Evolutionary conservation across 1,140 invertebrate species (phyloP).

Genomic region (Apocrypta bakeri): DNA sequence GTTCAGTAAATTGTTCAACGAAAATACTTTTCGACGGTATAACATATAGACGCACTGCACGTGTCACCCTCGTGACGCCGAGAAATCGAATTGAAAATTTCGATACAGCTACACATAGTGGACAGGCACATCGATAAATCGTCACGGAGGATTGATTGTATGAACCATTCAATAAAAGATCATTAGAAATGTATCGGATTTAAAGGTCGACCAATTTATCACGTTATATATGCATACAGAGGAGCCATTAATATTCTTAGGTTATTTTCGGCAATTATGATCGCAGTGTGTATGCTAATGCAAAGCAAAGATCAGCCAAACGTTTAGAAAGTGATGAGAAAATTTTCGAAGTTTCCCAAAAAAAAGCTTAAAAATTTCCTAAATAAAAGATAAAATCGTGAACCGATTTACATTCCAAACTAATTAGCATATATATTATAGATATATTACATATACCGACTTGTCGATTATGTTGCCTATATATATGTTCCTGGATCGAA

Average conservation of each 20-base stretch:
- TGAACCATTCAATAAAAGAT: background rate
- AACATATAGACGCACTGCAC: too few relatives aligned
- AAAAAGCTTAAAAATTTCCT: background rate
- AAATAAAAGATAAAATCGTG: background rate
- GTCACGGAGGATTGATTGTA: too few relatives aligned
- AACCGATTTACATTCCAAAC: constrained; percentile 22
- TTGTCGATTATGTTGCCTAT: background rate
- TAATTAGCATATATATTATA: constrained; percentile 19
- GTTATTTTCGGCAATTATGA: background rate
- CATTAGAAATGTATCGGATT: background rate
- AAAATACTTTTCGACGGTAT: background rate
- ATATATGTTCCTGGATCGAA: too few relatives aligned
- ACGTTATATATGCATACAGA: background rate
- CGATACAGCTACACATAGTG: too few relatives aligned
- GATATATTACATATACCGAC: too few relatives aligned
- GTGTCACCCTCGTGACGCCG: too few relatives aligned
- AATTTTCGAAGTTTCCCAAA: background rate
- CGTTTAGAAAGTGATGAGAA: background rate
- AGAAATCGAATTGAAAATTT: too few relatives aligned
- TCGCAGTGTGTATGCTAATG: too few relatives aligned
- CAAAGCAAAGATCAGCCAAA: background rate
- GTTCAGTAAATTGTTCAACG: too few relatives aligned
- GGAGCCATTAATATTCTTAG: constrained; percentile 1
- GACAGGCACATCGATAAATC: too few relatives aligned
- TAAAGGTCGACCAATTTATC: constrained; percentile 2